phyloP scores from a whole-genome alignment of 2,888 invertebrate genomes.

The Adineta ricciae region DNA sequence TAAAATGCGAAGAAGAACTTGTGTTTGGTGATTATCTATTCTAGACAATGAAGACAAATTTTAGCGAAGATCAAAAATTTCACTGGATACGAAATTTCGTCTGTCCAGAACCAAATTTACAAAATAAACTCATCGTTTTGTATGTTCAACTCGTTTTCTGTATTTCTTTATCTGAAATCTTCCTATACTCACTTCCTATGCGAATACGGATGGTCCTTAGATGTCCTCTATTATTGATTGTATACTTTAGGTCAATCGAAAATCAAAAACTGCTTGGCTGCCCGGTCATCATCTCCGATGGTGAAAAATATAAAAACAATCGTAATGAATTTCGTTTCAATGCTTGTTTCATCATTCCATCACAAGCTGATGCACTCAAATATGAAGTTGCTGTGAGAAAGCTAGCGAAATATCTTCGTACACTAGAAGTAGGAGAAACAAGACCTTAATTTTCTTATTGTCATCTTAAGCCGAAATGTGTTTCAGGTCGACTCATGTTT shows the following conservation, averaged over 20 bases:
- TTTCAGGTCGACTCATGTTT: background rate
- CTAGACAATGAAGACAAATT: background rate
- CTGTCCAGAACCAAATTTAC: background rate
- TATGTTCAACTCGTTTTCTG: background rate
- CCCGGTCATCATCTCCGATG: background rate
- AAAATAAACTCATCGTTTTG: background rate
- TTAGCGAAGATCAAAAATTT: background rate
- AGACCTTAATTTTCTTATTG: background rate
- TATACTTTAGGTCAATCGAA: background rate
- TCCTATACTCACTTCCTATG: too few species aligned
- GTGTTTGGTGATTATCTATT: background rate
- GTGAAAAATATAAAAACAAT: background rate
- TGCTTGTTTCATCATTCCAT: conserved; percentile 3
- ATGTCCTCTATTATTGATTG: background rate
- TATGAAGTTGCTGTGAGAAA: conserved; percentile 17
- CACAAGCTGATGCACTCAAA: conserved; percentile 13
- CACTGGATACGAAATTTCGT: background rate
- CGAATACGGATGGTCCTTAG: too few species aligned
- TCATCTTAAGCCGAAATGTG: too few species aligned
- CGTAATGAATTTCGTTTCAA: conserved; percentile 20
- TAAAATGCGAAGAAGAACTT: too few species aligned
- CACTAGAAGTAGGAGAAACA: background rate
- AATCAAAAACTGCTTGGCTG: conserved; percentile 12
- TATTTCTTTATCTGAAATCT: background rate
- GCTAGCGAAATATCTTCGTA: background rate